Conservation (phyloP, 2,888 invertebrate species). For the Pardosa pseudoannulata region DNA sequence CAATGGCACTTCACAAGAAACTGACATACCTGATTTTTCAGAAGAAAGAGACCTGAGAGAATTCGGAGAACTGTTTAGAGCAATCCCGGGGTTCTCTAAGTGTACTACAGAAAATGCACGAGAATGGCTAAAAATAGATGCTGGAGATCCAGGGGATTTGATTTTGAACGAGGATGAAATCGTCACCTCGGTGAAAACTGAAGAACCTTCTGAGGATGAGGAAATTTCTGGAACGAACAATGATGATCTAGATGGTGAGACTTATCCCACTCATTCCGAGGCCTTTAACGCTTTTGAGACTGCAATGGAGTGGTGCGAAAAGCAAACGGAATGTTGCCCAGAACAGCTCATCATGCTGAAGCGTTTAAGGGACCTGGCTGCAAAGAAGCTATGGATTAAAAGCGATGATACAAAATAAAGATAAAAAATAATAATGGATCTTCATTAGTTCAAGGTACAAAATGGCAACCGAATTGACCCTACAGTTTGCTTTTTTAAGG, state of each 20-base stretch:
- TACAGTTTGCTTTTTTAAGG: too few species aligned
- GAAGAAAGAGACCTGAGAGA: neutral
- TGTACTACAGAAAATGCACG: neutral
- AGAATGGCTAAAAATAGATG: neutral
- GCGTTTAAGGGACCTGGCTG: neutral
- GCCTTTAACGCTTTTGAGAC: neutral
- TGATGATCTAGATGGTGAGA: too few species aligned
- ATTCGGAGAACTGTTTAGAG: neutral
- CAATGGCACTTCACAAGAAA: neutral
- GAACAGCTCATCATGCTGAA: neutral
- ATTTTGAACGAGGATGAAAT: neutral
- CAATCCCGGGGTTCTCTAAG: neutral
- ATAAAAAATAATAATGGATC: too few species aligned
- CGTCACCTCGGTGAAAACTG: neutral
- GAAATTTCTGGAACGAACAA: too few species aligned
- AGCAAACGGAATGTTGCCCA: neutral
- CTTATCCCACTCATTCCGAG: neutral
- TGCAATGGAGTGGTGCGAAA: conserved; percentile 1
- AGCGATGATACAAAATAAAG: neutral
- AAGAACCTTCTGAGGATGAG: neutral
- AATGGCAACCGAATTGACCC: too few species aligned
- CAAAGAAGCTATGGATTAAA: neutral
- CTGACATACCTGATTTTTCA: neutral
- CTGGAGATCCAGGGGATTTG: neutral
- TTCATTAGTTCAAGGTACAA: too few species aligned